These are phyloP conservation scores for Pogona vitticeps DNA, from an alignment of 2,113 vertebrate genomes.

Conservation along the genomic window DNA sequence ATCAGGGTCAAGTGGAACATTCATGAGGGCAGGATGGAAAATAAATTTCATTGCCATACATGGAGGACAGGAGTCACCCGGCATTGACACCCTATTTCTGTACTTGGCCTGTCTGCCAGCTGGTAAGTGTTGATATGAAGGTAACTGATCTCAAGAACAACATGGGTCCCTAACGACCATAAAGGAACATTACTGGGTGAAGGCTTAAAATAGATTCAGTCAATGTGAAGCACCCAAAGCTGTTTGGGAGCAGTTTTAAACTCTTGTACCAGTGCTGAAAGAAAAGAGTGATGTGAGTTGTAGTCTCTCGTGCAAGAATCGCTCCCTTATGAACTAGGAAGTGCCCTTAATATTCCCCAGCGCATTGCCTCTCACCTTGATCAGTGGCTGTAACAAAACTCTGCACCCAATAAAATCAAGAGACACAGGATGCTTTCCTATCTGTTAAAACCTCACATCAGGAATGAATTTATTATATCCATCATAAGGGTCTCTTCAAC, in stretches of 20 bases:
- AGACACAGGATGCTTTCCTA: background rate
- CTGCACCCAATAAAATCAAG: background rate
- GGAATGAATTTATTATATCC: background rate
- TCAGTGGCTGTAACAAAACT: background rate
- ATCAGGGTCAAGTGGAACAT: slow-evolving; percentile 59
- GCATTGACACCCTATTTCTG: slow-evolving; percentile 57
- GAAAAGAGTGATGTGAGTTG: background rate
- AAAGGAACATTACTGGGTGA: slow-evolving; percentile 43
- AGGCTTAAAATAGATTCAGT: slow-evolving; percentile 63
- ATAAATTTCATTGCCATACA: slow-evolving; percentile 57
- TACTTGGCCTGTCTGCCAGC: slow-evolving; percentile 56
- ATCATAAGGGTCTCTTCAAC: background rate
- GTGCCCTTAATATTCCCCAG: background rate
- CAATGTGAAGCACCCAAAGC: slow-evolving; percentile 42
- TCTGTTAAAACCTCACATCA: background rate
- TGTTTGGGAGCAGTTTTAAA: slow-evolving; percentile 20
- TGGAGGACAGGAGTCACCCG: slow-evolving; percentile 50
- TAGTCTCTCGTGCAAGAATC: background rate
- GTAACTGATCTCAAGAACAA: slow-evolving; percentile 59
- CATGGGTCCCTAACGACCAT: slow-evolving; percentile 39
- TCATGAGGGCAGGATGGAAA: slow-evolving; percentile 68
- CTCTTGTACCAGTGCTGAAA: background rate
- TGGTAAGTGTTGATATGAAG: slow-evolving; percentile 69
- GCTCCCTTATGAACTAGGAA: background rate
- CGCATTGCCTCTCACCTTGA: background rate